Percentiles rank a stretch among this genome's conserved stretches.
These are phyloP conservation scores for Lacerta bilineata DNA, from an alignment of 2,797 vertebrate species.

Conservation along the genomic window DNA sequence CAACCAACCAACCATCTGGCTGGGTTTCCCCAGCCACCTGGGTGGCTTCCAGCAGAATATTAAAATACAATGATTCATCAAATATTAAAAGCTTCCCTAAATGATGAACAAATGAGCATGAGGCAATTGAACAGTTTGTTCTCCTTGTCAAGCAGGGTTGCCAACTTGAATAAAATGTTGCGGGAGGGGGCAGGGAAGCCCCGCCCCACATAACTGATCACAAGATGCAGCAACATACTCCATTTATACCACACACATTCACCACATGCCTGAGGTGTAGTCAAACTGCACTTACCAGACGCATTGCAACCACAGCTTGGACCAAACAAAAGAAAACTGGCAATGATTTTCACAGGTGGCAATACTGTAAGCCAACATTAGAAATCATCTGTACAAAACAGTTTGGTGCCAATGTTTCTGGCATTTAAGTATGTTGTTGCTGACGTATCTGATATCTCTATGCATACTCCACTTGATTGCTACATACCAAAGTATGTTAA, in stretches of 20 bases:
- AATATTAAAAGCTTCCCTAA: too few relatives aligned
- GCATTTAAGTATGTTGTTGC: background rate
- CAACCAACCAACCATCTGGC: too few relatives aligned
- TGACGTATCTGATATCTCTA: background rate
- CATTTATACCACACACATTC: background rate
- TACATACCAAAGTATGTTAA: background rate
- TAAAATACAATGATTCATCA: too few relatives aligned
- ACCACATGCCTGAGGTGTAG: background rate
- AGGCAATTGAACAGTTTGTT: background rate
- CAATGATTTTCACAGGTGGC: background rate
- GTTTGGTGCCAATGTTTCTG: background rate
- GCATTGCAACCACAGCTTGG: background rate
- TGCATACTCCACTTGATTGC: background rate
- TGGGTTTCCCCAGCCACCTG: too few relatives aligned
- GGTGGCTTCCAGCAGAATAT: too few relatives aligned
- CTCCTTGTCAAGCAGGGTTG: background rate
- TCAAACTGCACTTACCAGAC: background rate
- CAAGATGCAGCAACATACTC: background rate
- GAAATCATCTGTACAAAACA: background rate
- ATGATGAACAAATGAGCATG: background rate
- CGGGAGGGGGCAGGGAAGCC: too few relatives aligned
- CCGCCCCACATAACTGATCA: too few relatives aligned
- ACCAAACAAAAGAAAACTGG: background rate
- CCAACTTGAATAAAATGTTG: background rate
- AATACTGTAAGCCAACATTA: background rate